Evolutionary conservation across 2,113 vertebrate genomes (phyloP), one percentile per base, ranked within the genome.

Genomic region (Crypturellus undulatus): DNA sequence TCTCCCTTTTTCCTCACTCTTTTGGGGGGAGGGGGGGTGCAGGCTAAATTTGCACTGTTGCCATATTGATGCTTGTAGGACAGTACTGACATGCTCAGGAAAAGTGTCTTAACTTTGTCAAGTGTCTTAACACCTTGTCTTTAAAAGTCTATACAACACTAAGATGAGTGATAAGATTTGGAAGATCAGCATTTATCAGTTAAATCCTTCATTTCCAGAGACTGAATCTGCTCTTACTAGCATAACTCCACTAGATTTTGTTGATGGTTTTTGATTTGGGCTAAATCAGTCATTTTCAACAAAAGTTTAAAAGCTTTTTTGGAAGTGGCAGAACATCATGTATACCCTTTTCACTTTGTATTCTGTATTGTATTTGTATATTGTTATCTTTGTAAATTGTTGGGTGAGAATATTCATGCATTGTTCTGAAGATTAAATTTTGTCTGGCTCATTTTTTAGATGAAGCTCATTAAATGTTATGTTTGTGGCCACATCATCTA

Each of bases 381-480:
- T 36, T 81, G 43, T 79, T 91, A 47, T 1, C 65, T 8, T 56
- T 65, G n/a, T 70, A 64, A 36, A 17, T 21, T 65, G 17, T 65
- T 70, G 26, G 38, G 17, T 45, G 28, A 87, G n/a, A 87, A 42
- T 45, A 60, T n/a, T 87, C 10, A 9, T 20, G 17, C 51, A 6
- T 3, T 82, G 49, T 85, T 85, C 22, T 34, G 36, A 87, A 91
- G 51, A 87, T 84, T 91, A 76, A 96, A 81, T 32, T 65, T 87
- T 69, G 9, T 73, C 47, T 8, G 7, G 11, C 68, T 52, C 16
- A 10, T 69, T 79, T 72, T 96, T 43, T 84, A 56, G 68, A n/a
- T n/a, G n/a, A 88, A 87, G 54, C 5, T 52, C 75, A 8, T 49
- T 38, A 63, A 60, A 43, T 45, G 78, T 4, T 28, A 21, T 59